Evolutionary conservation across 1,140 invertebrate genomes (phyloP).

Genomic region (Eriosoma lanigerum): DNA sequence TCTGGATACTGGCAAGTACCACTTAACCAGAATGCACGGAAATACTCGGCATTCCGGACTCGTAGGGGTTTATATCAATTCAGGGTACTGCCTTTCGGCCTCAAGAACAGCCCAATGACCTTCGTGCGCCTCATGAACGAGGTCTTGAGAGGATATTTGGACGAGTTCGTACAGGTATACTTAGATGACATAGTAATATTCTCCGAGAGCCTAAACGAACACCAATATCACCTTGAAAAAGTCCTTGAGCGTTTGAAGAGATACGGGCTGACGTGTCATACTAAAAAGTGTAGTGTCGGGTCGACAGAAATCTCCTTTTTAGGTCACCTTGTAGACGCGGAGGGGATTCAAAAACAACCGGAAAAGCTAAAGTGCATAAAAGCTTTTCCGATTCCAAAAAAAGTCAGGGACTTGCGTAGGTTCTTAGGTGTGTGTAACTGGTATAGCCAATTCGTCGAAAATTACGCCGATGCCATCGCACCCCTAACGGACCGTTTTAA

Average conservation of each 20-base stretch:
- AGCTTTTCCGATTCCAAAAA: too few relatives aligned
- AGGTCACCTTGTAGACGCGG: background rate
- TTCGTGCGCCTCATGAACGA: conserved; percentile 58
- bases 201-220: conserved; percentile 26
- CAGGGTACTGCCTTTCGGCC: conserved; percentile 59
- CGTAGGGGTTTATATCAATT: conserved; percentile 59
- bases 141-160: conserved; percentile 56
- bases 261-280: background rate
- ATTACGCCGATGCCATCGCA: too few relatives aligned
- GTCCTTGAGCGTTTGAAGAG: conserved; percentile 48
- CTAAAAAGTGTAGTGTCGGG: too few relatives aligned
- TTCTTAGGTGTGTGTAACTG: too few relatives aligned
- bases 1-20: conserved; percentile 17
- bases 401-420: too few relatives aligned
- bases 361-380: too few relatives aligned
- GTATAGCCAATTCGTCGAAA: too few relatives aligned
- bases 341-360: too few relatives aligned
- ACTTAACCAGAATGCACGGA: conserved; percentile 55
- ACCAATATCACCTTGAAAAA: conserved; percentile 43
- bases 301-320: background rate
- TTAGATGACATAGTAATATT: conserved; percentile 54
- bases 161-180: conserved; percentile 52
- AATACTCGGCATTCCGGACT: conserved; percentile 60
- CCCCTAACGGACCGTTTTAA: too few relatives aligned
- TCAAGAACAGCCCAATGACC: conserved; percentile 58